phyloP scores from a whole-genome alignment of 1,140 invertebrate genomes.

The Antheraea pernyi region DNA sequence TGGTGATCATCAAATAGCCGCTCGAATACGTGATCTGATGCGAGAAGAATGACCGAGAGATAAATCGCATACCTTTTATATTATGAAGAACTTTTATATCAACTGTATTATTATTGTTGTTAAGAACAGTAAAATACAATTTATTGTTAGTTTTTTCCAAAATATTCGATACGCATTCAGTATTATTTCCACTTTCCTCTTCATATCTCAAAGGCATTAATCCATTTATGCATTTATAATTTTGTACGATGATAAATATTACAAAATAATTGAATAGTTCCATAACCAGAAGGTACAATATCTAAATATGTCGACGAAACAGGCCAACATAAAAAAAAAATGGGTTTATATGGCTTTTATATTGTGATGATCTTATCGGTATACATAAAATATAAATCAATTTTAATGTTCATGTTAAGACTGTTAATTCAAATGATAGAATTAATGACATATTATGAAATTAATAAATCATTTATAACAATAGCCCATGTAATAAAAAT shows the following conservation, averaged over 20 bases:
- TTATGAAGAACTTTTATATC: constrained; percentile 7
- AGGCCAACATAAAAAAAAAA: background rate
- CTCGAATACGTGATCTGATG: constrained; percentile 12
- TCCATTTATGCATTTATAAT: background rate
- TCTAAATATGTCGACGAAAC: background rate
- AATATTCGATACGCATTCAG: constrained; percentile 13
- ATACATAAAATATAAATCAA: background rate
- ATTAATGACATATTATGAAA: background rate
- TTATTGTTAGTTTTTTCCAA: background rate
- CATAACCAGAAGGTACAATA: background rate
- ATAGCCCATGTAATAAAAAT: background rate
- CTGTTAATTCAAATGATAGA: background rate
- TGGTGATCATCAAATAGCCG: constrained; percentile 22
- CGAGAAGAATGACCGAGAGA: constrained; percentile 24
- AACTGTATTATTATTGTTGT: constrained; percentile 16
- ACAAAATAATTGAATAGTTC: background rate
- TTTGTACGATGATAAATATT: background rate
- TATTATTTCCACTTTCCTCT: background rate
- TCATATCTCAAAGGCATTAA: background rate
- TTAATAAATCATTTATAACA: background rate
- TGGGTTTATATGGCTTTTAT: background rate
- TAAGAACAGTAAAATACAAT: constrained; percentile 20
- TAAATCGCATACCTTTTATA: constrained; percentile 14
- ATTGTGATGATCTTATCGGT: background rate
- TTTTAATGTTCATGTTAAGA: background rate